Conservation (phyloP, 1,140 invertebrate genomes). For the Ceratosolen fusciceps region DNA sequence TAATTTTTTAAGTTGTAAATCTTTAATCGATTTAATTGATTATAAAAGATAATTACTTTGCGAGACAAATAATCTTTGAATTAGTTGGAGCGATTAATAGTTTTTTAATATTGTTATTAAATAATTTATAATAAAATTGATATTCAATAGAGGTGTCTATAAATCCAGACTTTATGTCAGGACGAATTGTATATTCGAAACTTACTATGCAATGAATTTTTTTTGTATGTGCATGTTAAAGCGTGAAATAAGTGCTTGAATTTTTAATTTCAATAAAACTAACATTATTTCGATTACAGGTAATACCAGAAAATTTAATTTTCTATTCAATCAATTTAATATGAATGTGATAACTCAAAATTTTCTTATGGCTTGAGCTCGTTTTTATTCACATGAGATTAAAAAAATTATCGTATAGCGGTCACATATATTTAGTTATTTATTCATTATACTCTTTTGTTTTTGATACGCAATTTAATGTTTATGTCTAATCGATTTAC, state of each 20-base stretch:
- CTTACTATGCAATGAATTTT: neutral
- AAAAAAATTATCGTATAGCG: conserved; percentile 21
- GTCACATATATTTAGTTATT: conserved; percentile 31
- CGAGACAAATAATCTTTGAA: neutral
- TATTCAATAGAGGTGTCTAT: conserved; percentile 11
- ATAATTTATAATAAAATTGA: conserved; percentile 6
- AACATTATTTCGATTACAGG: conserved; percentile 24
- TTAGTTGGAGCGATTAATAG: neutral
- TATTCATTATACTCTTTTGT: conserved; percentile 32
- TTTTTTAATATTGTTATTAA: neutral
- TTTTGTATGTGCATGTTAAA: neutral
- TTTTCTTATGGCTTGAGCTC: conserved; percentile 19
- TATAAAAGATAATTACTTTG: too few relatives aligned
- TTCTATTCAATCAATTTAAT: conserved; percentile 32
- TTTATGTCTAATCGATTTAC: conserved; percentile 34
- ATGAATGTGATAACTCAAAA: conserved; percentile 32
- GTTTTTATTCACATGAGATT: conserved; percentile 37
- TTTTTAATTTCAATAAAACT: conserved; percentile 35
- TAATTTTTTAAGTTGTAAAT: neutral
- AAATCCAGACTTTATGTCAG: neutral
- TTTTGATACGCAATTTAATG: conserved; percentile 26
- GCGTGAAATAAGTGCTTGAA: conserved; percentile 22
- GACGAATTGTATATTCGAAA: conserved; percentile 1
- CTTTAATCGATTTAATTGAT: too few relatives aligned
- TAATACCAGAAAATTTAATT: conserved; percentile 19